phyloP scores from a whole-genome alignment of 2,888 invertebrate species.

The Eristalis pertinax region DNA sequence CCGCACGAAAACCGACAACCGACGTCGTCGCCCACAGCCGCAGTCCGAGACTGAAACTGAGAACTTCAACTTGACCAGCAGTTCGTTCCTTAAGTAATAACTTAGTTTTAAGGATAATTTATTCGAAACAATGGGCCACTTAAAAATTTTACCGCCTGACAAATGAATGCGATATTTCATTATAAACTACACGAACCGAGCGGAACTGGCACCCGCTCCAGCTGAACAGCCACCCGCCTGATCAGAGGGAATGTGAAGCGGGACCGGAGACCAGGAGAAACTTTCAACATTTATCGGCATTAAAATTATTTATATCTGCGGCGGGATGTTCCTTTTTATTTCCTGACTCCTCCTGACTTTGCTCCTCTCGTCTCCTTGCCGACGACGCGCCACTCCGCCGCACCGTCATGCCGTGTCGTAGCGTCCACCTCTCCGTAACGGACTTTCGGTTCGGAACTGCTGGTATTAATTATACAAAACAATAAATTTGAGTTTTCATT shows the following conservation, averaged over 20 bases:
- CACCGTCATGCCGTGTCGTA: not conserved
- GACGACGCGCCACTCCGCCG: not conserved
- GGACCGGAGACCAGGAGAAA: conserved; percentile 38
- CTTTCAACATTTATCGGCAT: conserved; percentile 71
- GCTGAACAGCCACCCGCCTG: not conserved
- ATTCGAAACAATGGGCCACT: conserved; percentile 72
- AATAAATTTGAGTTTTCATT: conserved; percentile 66
- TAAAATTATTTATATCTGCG: conserved; percentile 72
- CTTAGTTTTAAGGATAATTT: conserved; percentile 72
- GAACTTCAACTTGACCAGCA: conserved; percentile 69
- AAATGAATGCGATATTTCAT: conserved; percentile 72
- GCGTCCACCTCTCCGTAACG: not conserved
- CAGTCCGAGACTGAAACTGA: conserved; percentile 25
- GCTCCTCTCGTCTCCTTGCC: not conserved
- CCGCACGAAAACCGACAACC: not conserved
- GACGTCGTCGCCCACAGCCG: not conserved
- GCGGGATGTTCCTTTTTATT: conserved; percentile 43
- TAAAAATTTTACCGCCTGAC: conserved; percentile 71
- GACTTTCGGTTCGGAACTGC: conserved; percentile 30
- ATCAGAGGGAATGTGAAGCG: not conserved
- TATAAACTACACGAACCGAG: conserved; percentile 60
- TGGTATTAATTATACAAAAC: conserved; percentile 68
- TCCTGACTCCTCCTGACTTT: not conserved
- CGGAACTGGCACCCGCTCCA: not conserved
- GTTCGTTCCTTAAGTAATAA: conserved; percentile 69